Percentiles rank a stretch among this genome's conserved stretches.
Evolutionary conservation across 2,888 invertebrate species (phyloP).

Genomic region (Catocala sponsa): DNA sequence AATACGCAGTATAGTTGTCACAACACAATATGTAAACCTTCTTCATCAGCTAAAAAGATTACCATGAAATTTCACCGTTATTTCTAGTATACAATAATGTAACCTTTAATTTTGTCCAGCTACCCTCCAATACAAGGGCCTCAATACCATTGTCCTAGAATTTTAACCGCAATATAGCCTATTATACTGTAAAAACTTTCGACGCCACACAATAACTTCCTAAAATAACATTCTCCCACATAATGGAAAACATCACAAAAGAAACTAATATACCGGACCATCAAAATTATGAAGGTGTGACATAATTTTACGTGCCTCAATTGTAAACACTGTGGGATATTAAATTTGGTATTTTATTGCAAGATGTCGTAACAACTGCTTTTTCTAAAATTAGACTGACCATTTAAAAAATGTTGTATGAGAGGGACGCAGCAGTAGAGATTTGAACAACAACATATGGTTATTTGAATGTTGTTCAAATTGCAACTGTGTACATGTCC

Average conservation of each 20-base stretch:
- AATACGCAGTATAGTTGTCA: too few relatives aligned
- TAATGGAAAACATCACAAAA: conserved; percentile 44
- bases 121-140: not conserved
- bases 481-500: too few relatives aligned
- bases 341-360: not conserved
- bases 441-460: too few relatives aligned
- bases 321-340: conserved; percentile 26
- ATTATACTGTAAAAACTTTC: conserved; percentile 30
- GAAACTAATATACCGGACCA: conserved; percentile 43
- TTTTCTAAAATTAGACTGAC: too few relatives aligned
- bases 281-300: conserved; percentile 47
- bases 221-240: conserved; percentile 45
- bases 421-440: too few relatives aligned
- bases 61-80: too few relatives aligned
- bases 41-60: too few relatives aligned
- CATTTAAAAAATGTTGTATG: too few relatives aligned
- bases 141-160: conserved; percentile 5
- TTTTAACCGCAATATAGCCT: conserved; percentile 12
- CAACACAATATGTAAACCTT: too few relatives aligned
- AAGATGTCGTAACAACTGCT: too few relatives aligned
- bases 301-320: conserved; percentile 29
- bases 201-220: conserved; percentile 43
- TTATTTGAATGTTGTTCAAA: too few relatives aligned
- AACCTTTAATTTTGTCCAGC: not conserved
- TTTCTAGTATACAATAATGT: not conserved